Base-by-base conservation (phyloP, 1,140 invertebrate species). In the Sycophaga agraensis region DNA sequence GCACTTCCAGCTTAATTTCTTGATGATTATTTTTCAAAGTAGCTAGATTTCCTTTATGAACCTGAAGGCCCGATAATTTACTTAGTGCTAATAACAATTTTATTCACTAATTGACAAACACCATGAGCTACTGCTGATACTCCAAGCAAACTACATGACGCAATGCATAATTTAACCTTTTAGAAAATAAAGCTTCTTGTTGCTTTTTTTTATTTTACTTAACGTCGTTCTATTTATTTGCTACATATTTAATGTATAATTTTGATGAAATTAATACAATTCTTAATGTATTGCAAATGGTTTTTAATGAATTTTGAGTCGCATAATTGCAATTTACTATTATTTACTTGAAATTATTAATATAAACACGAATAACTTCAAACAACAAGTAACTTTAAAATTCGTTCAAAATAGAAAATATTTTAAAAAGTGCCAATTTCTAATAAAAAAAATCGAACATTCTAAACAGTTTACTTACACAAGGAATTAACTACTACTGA, bases 41-140 rank as follows among this genome's bases (percentile, higher is more conserved):
- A 16, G 70, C 58, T 66, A 82, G 70, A 67, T 79, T 82, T 64
- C 82, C 82, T 68, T 78, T 77, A 73, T 82, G 80, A 68, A 80
- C 78, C 80, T 80, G 59, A 64, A 73, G 68, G 67, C 65, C 63
- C 59, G 43, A 59, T 64, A 71, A 70, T 65, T 68, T 68, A 59
- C 66, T 69, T 72, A 73, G 64, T 73, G 54, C 35, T 39, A 21
- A 53, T 53, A 2, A 42, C 11, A 37, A 53, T 43, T 59, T 42
- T 49, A 31, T 11, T 24, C 31, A 16, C 2, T 35, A 12, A 28
- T 37, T 12, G 24, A 46, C 28, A 43, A 63, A 37, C 17, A 49
- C 45, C 48, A 40, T 12, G 17, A 43, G 50, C 17, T 43, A 59
- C 9, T 5, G 16, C 11, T 24, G 39, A 59, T 42, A 28, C 28